Percentiles rank a stretch among this genome's conserved stretches.
Evolutionary conservation across 2,888 invertebrate species (phyloP).

Genomic region (Monoplex corrugatus): DNA sequence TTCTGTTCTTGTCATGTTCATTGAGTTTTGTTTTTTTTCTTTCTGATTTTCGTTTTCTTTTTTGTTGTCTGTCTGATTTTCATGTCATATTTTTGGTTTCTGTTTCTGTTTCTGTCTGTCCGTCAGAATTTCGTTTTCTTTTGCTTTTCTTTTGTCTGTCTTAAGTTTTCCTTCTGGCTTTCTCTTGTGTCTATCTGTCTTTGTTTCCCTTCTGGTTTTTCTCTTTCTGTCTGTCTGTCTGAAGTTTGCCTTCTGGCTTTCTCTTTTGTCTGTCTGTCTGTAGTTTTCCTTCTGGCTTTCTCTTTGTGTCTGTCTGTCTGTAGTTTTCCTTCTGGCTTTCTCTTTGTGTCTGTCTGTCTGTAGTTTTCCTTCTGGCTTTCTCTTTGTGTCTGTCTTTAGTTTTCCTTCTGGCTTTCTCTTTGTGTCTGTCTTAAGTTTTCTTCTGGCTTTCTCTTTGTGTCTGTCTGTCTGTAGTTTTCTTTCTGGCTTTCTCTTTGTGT

Average conservation of each 20-base stretch:
- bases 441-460: not conserved
- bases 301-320: too few species aligned
- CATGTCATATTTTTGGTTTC: too few species aligned
- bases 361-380: too few species aligned
- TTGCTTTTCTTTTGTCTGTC: not conserved
- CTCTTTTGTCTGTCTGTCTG: not conserved
- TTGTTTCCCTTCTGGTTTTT: not conserved
- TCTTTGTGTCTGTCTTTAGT: not conserved
- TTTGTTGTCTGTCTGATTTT: not conserved
- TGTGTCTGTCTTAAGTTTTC: not conserved
- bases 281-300: too few species aligned
- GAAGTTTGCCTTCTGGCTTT: not conserved
- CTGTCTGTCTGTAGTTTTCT: not conserved
- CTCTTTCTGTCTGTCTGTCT: not conserved
- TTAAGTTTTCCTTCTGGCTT: not conserved
- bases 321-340: too few species aligned
- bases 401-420: not conserved
- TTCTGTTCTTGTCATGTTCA: not conserved
- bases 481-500: not conserved
- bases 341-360: too few species aligned
- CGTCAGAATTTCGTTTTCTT: not conserved
- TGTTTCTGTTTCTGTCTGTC: not conserved
- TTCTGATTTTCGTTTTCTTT: not conserved
- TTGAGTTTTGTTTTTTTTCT: too few species aligned
- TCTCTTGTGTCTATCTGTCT: constrained; percentile 5